Evolutionary conservation across 2,113 vertebrate genomes (phyloP).

Genomic region (Syngnathus typhle): DNA sequence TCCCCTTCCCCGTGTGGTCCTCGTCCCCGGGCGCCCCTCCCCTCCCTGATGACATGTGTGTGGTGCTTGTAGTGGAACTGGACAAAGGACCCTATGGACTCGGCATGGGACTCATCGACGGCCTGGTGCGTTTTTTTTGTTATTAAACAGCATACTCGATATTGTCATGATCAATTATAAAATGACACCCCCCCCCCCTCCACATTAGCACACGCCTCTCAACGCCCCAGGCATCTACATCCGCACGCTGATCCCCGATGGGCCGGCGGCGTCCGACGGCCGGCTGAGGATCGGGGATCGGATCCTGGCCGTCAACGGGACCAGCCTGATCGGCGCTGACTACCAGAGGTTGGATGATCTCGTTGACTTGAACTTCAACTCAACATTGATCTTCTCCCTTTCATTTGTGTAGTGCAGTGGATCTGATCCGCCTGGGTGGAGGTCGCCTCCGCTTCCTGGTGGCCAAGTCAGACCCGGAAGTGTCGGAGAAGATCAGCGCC

Average conservation of each 20-base stretch:
- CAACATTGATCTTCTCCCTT: not conserved
- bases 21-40: slow-evolving; percentile 74
- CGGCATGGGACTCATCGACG: slow-evolving; percentile 94
- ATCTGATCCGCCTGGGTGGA: slow-evolving; percentile 86
- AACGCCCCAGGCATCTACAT: slow-evolving; percentile 90
- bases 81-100: slow-evolving; percentile 87
- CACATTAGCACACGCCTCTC: slow-evolving; percentile 83
- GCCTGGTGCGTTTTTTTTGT: slow-evolving; percentile 76
- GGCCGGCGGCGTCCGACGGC: slow-evolving; percentile 80
- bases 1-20: slow-evolving; percentile 69
- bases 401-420: slow-evolving; percentile 78
- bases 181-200: not conserved
- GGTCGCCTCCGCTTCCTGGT: slow-evolving; percentile 87
- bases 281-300: slow-evolving; percentile 85
- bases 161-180: too few species aligned
- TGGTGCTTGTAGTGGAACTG: slow-evolving; percentile 89
- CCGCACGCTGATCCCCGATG: slow-evolving; percentile 87
- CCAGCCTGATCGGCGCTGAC: slow-evolving; percentile 85
- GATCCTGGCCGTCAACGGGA: slow-evolving; percentile 89
- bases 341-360: slow-evolving; percentile 79
- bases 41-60: slow-evolving; percentile 82
- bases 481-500: slow-evolving; percentile 85
- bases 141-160: too few species aligned
- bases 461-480: slow-evolving; percentile 84
- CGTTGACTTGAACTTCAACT: not conserved